Evolutionary conservation across 1,140 invertebrate species (phyloP).

Genomic region (Bicyclus anynana): DNA sequence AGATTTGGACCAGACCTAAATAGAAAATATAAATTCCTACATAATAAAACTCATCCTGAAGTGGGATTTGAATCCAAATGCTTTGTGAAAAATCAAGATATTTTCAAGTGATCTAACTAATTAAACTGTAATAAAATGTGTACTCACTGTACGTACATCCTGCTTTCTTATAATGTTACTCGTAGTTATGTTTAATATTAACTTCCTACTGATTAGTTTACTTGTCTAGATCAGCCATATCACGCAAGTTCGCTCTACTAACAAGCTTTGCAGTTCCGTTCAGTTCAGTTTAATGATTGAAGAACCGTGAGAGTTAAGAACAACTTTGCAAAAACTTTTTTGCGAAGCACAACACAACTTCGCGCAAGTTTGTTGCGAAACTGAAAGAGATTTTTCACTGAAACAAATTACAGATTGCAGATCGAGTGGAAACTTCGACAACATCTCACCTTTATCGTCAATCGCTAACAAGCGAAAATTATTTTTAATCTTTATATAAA

Average conservation of each 20-base stretch:
- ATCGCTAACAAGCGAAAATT: background rate
- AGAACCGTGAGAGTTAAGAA: background rate
- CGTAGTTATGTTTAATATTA: background rate
- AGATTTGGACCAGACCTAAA: too few relatives aligned
- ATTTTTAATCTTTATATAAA: background rate
- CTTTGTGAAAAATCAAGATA: too few relatives aligned
- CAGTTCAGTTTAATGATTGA: background rate
- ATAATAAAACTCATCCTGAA: too few relatives aligned
- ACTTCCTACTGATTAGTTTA: background rate
- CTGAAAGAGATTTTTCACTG: constrained; percentile 1
- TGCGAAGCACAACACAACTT: background rate
- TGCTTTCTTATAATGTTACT: too few relatives aligned
- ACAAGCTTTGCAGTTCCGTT: background rate
- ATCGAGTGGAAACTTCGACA: background rate
- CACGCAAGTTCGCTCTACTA: background rate
- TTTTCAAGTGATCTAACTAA: too few relatives aligned
- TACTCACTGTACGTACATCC: too few relatives aligned
- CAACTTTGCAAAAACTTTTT: background rate
- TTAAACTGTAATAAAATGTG: too few relatives aligned
- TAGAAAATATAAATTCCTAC: too few relatives aligned
- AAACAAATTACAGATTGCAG: constrained; percentile 2
- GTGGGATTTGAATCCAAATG: too few relatives aligned
- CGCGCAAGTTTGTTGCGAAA: background rate
- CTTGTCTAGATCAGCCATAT: background rate
- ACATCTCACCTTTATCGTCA: background rate